Evolutionary conservation across 2,113 vertebrate genomes (phyloP), one percentile per base, ranked within the genome.

Genomic region (Miniopterus natalensis): DNA sequence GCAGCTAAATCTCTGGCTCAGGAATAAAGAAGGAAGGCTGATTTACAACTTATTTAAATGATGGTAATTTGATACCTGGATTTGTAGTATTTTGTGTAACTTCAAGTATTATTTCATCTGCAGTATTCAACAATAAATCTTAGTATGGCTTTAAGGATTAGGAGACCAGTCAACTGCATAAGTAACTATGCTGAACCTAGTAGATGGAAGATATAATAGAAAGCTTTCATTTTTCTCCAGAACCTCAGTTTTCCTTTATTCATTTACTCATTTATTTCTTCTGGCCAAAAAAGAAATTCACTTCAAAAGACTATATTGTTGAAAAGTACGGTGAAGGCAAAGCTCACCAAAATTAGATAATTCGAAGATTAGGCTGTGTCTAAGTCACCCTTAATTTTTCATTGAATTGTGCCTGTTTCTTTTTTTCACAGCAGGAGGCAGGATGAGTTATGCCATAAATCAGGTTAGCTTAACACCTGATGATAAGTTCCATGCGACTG

Each of bases 311-410:
- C 47, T 71, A 31, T 65, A 93, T 84, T 81, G n/a, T 92, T 92
- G 23, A 66, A 89, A 87, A 87, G 18, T 68, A 53, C 71, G 63
- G 12, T 84, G n/a, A 96, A 93, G 8, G 27, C n/a, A 75, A 92
- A 95, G 94, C 47, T 97, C 93, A 96, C 55, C 47, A 36, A 94
- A 95, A 96, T 96, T 93, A 95, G 81, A 74, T 57, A 86, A 74
- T 92, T 84, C n/a, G 66, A 88, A 97, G 81, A 90, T 85, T 81
- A 88, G 40, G 10, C 68, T 66, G 0, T 66, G 94, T 94, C 61
- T 45, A 57, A 27, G 23, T 80, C 83, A 80, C 8, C 12, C 42
- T 49, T 31, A 91, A 87, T 94, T 94, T 97, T 65, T 49, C 55
- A 70, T 70, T 94, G 74, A 96, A 78, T 87, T 96, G 27, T 68